phyloP scores from a whole-genome alignment of 2,888 invertebrate genomes.

The Celastrina argiolus region DNA sequence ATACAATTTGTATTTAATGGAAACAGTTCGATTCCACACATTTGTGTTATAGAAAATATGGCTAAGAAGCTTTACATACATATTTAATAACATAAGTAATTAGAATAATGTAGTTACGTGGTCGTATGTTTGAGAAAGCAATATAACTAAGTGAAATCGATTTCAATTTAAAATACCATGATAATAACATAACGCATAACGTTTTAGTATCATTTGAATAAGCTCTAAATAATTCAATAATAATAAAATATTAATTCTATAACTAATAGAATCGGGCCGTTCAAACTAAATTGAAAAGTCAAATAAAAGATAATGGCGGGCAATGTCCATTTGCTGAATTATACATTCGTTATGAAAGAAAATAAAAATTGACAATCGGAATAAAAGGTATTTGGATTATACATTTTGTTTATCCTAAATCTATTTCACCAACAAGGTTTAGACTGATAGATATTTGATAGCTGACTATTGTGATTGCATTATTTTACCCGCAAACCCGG shows the following conservation, averaged over 20 bases:
- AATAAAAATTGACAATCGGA: not conserved
- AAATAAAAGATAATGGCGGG: not conserved
- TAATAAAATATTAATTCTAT: conserved; percentile 18
- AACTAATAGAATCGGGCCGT: not conserved
- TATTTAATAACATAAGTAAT: too few species aligned
- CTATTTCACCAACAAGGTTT: not conserved
- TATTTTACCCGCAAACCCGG: too few species aligned
- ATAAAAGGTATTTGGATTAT: not conserved
- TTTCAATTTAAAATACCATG: too few species aligned
- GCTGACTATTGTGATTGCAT: too few species aligned
- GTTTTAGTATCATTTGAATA: not conserved
- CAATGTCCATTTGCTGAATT: conserved; percentile 20
- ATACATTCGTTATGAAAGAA: not conserved
- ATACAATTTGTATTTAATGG: too few species aligned
- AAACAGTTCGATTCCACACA: too few species aligned
- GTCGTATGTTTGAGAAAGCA: too few species aligned
- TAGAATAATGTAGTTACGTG: too few species aligned
- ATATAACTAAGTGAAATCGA: too few species aligned
- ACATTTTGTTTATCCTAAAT: not conserved
- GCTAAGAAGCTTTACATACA: too few species aligned
- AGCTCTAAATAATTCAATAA: not conserved
- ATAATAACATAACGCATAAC: not conserved
- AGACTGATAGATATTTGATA: not conserved
- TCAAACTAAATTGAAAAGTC: conserved; percentile 14
- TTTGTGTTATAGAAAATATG: too few species aligned